These are phyloP conservation scores for Sceliomorpha sp. DNA, from an alignment of 2,888 invertebrate species.

Conservation along the genomic window DNA sequence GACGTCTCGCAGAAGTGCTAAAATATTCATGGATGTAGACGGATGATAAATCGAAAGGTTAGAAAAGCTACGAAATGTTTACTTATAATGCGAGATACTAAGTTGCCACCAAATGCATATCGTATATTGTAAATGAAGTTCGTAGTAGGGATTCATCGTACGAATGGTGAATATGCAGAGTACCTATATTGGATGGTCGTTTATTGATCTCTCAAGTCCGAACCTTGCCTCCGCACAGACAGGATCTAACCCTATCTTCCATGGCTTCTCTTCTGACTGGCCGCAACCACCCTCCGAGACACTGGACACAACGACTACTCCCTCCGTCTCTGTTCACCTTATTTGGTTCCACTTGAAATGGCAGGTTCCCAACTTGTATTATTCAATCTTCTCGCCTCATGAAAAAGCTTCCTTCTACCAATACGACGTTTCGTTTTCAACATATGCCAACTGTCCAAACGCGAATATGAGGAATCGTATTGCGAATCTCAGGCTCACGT, in stretches of 20 bases:
- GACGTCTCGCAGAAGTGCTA: no score
- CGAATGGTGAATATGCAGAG: constrained; percentile 73
- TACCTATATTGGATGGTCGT: constrained; percentile 80
- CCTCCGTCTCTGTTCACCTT: constrained; percentile 69
- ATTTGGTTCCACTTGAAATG: constrained; percentile 71
- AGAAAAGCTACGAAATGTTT: no score
- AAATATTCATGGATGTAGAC: neutral
- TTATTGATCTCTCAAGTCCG: constrained; percentile 81
- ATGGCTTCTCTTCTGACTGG: constrained; percentile 71
- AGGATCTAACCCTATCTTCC: constrained; percentile 74
- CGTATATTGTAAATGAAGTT: constrained; percentile 32
- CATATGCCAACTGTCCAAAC: no score
- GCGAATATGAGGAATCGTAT: no score
- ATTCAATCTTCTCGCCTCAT: constrained; percentile 53
- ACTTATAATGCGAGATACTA: neutral
- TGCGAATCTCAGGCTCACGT: no score
- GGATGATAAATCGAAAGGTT: no score
- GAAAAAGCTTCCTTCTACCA: no score
- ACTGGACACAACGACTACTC: constrained; percentile 78
- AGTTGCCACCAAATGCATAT: neutral
- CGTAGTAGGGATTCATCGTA: constrained; percentile 58
- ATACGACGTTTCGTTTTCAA: no score
- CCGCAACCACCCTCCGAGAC: constrained; percentile 77
- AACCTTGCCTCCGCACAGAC: constrained; percentile 71
- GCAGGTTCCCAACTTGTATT: constrained; percentile 70